Percentiles rank a stretch among this genome's conserved stretches.
These are phyloP conservation scores for Branchellion lobata DNA, from an alignment of 2,888 invertebrate species.

Conservation along the genomic window DNA sequence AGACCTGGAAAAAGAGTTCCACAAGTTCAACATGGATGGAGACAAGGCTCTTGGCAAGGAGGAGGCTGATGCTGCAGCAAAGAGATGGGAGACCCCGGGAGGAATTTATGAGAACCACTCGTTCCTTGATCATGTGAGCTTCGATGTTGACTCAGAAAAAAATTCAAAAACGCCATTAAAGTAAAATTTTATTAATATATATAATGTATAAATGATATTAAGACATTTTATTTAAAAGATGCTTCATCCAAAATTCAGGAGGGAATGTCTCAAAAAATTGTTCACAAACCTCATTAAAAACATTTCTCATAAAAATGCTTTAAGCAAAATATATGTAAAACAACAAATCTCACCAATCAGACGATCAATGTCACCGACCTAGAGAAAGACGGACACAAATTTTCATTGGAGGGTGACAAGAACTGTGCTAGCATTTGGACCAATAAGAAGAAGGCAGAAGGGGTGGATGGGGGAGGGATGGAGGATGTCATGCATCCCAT, in stretches of 20 bases:
- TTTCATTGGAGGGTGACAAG: background rate
- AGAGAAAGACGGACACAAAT: slow-evolving; percentile 8
- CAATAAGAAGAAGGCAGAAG: background rate
- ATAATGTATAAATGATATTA: too few relatives aligned
- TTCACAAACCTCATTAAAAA: too few relatives aligned
- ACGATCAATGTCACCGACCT: background rate
- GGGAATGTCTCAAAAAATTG: too few relatives aligned
- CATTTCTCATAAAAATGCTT: too few relatives aligned
- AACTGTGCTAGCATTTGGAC: slow-evolving; percentile 27
- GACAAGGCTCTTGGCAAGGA: background rate
- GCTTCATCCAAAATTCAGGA: too few relatives aligned
- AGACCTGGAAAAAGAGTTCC: slow-evolving; percentile 42
- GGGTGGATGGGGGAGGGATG: background rate
- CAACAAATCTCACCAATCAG: too few relatives aligned
- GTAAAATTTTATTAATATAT: too few relatives aligned
- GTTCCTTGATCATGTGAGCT: background rate
- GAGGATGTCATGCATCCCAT: background rate
- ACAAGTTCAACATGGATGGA: slow-evolving; percentile 32
- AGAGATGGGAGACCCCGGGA: background rate
- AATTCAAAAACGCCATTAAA: slow-evolving; percentile 9
- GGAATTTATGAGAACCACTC: background rate
- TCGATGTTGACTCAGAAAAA: background rate
- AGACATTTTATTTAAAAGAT: too few relatives aligned
- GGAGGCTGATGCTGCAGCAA: background rate
- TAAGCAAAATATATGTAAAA: too few relatives aligned